Conservation (phyloP, 2,797 vertebrate species). For the Falco concolor region DNA sequence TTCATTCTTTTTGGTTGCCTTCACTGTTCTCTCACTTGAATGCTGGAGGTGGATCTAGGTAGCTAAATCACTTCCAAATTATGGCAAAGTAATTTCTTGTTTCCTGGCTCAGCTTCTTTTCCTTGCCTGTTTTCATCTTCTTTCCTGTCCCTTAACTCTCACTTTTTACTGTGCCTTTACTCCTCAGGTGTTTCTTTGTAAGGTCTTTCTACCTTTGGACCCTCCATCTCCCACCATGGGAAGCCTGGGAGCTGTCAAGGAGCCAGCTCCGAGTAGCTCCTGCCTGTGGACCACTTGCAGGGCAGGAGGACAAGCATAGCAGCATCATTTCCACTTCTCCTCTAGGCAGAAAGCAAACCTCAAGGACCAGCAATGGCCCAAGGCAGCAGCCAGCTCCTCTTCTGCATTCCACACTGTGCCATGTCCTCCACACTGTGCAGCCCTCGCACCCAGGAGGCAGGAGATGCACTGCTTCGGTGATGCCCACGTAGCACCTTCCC, state of each 20-base stretch:
- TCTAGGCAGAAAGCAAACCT: neutral
- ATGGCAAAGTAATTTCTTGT: neutral
- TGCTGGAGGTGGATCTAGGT: neutral
- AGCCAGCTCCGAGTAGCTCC: neutral
- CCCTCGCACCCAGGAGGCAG: neutral
- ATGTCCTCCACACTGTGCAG: rapidly evolving
- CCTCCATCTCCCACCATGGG: neutral
- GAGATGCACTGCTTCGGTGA: neutral
- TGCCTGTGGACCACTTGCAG: rapidly evolving
- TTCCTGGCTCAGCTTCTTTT: neutral
- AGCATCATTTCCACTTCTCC: neutral
- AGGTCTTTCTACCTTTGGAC: neutral
- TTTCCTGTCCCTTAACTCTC: neutral
- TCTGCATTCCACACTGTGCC: neutral
- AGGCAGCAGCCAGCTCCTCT: neutral
- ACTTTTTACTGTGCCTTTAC: neutral
- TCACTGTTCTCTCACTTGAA: neutral
- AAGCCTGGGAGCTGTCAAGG: rapidly evolving
- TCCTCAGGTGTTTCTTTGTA: neutral
- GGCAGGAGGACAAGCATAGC: neutral
- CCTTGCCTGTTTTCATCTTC: neutral
- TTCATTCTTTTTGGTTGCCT: neutral
- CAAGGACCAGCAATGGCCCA: neutral
- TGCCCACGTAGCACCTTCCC: neutral
- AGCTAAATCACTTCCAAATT: neutral